A percentile compares a stretch with the other conserved stretches of the same genome.
Evolutionary conservation across 2,797 vertebrate species (phyloP).

Genomic region (Neoniphon sammara): DNA sequence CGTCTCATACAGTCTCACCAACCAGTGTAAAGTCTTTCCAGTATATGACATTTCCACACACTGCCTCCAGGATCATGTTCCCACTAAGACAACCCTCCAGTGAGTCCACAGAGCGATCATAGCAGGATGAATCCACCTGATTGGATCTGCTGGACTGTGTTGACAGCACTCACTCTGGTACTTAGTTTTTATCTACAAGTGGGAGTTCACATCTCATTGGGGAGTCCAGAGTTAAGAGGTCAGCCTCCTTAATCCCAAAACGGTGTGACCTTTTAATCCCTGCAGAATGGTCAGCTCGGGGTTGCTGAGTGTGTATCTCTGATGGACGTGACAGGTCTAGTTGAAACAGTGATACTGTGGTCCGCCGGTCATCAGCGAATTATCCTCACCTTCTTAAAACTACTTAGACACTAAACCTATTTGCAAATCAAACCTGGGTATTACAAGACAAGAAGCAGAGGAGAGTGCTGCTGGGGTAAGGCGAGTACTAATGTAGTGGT

Average conservation of each 20-base stretch:
- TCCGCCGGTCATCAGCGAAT: conserved; percentile 25
- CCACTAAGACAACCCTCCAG: conserved; percentile 24
- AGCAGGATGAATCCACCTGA: conserved; percentile 40
- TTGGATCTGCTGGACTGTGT: conserved; percentile 33
- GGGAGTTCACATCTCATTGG: conserved; percentile 25
- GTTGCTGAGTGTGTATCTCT: neutral
- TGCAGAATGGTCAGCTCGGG: neutral
- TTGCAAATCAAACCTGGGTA: neutral
- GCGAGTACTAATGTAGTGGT: neutral
- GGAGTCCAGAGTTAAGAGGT: conserved; percentile 41
- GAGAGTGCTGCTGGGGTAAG: neutral
- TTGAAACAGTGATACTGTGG: conserved; percentile 30
- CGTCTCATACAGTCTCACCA: conserved; percentile 4
- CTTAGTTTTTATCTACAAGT: conserved; percentile 31
- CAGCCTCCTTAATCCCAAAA: conserved; percentile 60
- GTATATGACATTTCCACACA: conserved; percentile 40
- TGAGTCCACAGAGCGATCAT: conserved; percentile 25
- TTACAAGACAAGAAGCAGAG: neutral
- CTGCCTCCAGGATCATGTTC: conserved; percentile 22
- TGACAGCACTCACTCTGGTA: neutral
- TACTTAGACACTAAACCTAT: neutral
- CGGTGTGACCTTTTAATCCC: conserved; percentile 63
- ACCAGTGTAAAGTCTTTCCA: conserved; percentile 24
- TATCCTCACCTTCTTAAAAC: conserved; percentile 11
- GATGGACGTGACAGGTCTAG: conserved; percentile 40